Evolutionary conservation across 1,140 invertebrate genomes (phyloP).

Genomic region (Drosophila tani): DNA sequence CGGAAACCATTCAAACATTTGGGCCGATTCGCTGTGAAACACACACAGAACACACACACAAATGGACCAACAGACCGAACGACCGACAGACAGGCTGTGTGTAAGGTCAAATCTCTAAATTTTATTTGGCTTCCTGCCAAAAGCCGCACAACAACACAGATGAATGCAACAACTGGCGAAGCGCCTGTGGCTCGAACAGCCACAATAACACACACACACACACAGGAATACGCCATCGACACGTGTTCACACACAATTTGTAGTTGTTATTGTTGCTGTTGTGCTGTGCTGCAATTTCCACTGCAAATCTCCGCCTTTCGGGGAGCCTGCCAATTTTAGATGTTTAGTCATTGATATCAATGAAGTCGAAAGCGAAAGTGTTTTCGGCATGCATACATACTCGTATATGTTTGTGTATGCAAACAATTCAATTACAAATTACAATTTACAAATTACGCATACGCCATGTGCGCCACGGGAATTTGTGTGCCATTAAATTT

Average conservation of each 20-base stretch:
- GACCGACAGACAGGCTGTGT: slow-evolving; percentile 43
- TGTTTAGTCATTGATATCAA: slow-evolving; percentile 80
- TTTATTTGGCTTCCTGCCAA: slow-evolving; percentile 81
- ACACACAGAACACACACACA: slow-evolving; percentile 35
- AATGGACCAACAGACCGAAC: slow-evolving; percentile 8
- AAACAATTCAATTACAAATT: slow-evolving; percentile 65
- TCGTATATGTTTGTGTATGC: slow-evolving; percentile 16
- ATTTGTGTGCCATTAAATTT: slow-evolving; percentile 50
- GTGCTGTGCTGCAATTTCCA: slow-evolving; percentile 25
- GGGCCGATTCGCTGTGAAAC: slow-evolving; percentile 30
- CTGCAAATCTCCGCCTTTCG: slow-evolving; percentile 44
- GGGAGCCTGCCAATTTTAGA: slow-evolving; percentile 72
- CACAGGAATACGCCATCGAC: slow-evolving; percentile 31
- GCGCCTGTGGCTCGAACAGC: slow-evolving; percentile 49
- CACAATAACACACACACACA: slow-evolving; percentile 28
- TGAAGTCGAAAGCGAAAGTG: slow-evolving; percentile 81
- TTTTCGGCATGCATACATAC: slow-evolving; percentile 28
- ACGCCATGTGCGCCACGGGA: slow-evolving; percentile 45
- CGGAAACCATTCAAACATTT: slow-evolving; percentile 75
- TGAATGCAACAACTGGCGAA: slow-evolving; percentile 68
- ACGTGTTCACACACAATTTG: slow-evolving; percentile 52
- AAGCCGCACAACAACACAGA: slow-evolving; percentile 58
- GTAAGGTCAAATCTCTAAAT: slow-evolving; percentile 79
- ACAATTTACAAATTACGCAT: slow-evolving; percentile 69
- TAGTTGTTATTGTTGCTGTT: slow-evolving; percentile 53